These are phyloP conservation scores for Drosophila insularis DNA, from an alignment of 1,140 invertebrate genomes.

Conservation along the genomic window DNA sequence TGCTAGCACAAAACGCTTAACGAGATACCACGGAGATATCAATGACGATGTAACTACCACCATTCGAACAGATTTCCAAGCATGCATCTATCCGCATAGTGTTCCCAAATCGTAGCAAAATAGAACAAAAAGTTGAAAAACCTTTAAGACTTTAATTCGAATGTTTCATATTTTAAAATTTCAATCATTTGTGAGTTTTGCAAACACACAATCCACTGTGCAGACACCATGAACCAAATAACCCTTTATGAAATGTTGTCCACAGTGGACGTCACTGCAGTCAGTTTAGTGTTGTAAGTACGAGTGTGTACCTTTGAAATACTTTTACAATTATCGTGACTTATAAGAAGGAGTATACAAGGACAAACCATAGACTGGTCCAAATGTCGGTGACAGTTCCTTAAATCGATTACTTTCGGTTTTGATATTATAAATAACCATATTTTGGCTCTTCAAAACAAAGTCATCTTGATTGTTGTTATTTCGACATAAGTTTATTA, in stretches of 20 bases:
- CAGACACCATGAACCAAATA: slow-evolving; percentile 23
- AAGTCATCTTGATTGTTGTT: too few species aligned
- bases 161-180: not conserved
- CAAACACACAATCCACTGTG: not conserved
- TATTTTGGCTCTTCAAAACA: slow-evolving; percentile 47
- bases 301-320: slow-evolving; percentile 69
- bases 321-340: slow-evolving; percentile 82
- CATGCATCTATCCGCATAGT: slow-evolving; percentile 1
- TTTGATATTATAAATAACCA: slow-evolving; percentile 82
- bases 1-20: slow-evolving; percentile 68
- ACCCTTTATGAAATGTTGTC: slow-evolving; percentile 75
- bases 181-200: not conserved
- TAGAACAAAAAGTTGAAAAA: not conserved
- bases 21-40: slow-evolving; percentile 78
- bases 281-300: slow-evolving; percentile 43
- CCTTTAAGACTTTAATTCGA: too few species aligned
- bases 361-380: slow-evolving; percentile 43
- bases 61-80: not conserved
- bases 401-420: slow-evolving; percentile 82
- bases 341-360: slow-evolving; percentile 46
- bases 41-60: slow-evolving; percentile 50
- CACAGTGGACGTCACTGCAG: slow-evolving; percentile 60
- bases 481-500: too few species aligned
- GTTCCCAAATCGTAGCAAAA: not conserved
- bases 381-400: slow-evolving; percentile 82